Base-by-base conservation (phyloP, 2,888 invertebrate genomes). In the Bedellia somnulentella region DNA sequence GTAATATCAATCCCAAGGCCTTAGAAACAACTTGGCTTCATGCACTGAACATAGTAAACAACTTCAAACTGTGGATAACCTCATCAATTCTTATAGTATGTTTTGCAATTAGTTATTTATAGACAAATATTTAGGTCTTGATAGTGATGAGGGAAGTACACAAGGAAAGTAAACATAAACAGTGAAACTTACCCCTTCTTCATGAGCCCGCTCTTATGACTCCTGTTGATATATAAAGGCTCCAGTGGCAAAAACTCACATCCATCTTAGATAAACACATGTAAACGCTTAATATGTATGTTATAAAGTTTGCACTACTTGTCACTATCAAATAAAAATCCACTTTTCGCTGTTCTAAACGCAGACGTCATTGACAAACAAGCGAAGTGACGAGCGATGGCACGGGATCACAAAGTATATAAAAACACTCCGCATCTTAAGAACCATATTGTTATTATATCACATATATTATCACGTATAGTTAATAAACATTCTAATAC, bases 331-430 rank as follows among this genome's bases (percentile, higher is more conserved):
- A 70, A 59, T 63, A 67, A 63, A 71, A 68, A 58, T 70, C 67
- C 66, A 70, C 73, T 73, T 70, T 71, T 73, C 58, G 67, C 68
- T 67, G 64, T 68, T 68, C 75, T 73, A 71, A 71, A 70, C 71
- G 70, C 67, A 73, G 67, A 73, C 75, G 75, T 75, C 75, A 75
- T 68, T 73, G 71, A 68, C 75, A 75, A 73, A 75, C 75, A 75
- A 73, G 66, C 63, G 53, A 66, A 73, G 68, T 67, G 71, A 68
- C 64, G 68, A 70, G 62, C 53, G 67, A 68, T 66, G 61, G 66
- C 70, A 71, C 60, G 54, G 68, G 56, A 62, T 66, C 68, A 61
- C 66, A 67, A 56, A 62, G 58, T 58, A 57, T 49, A 63, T 52
- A 60, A 64, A 66, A 71, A 73, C 73, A 67, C 60, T 56, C 58